Evolutionary conservation across 1,140 invertebrate genomes (phyloP).

Genomic region (Temnothorax curvispinosus): DNA sequence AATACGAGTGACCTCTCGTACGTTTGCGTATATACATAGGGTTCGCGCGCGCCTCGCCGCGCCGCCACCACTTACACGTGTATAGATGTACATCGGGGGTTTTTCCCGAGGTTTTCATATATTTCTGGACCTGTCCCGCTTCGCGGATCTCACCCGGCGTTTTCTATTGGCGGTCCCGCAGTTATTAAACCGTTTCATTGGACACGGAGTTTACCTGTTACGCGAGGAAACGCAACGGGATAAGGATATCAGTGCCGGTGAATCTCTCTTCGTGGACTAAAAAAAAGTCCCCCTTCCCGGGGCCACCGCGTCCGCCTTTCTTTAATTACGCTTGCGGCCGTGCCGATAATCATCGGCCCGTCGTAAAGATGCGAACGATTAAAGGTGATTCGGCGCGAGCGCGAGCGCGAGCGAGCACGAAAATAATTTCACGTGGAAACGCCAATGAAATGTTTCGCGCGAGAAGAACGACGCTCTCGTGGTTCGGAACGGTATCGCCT

Average conservation of each 20-base stretch:
- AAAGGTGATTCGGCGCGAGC: background rate
- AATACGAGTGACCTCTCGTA: background rate
- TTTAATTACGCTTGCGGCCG: slow-evolving; percentile 19
- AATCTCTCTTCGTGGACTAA: slow-evolving; percentile 20
- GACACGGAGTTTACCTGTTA: slow-evolving; percentile 37
- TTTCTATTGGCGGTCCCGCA: slow-evolving; percentile 52
- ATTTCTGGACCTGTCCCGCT: slow-evolving; percentile 41
- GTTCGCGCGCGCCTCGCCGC: background rate
- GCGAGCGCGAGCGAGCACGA: background rate
- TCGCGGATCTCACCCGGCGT: slow-evolving; percentile 11
- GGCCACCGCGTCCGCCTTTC: background rate
- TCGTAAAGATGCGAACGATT: slow-evolving; percentile 36
- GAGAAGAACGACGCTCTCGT: slow-evolving; percentile 49
- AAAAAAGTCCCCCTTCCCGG: background rate
- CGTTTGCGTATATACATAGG: background rate
- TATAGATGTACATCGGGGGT: background rate
- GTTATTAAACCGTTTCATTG: slow-evolving; percentile 60
- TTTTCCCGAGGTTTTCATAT: slow-evolving; percentile 53
- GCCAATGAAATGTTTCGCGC: slow-evolving; percentile 68
- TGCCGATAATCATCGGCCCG: slow-evolving; percentile 9
- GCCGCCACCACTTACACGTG: slow-evolving; percentile 17
- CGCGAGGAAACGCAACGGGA: slow-evolving; percentile 35
- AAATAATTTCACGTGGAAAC: slow-evolving; percentile 56
- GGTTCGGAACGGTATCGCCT: slow-evolving; percentile 59
- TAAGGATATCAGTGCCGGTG: slow-evolving; percentile 28